These are phyloP conservation scores for Melanotus villosus DNA, from an alignment of 2,888 invertebrate genomes.

Conservation along the genomic window DNA sequence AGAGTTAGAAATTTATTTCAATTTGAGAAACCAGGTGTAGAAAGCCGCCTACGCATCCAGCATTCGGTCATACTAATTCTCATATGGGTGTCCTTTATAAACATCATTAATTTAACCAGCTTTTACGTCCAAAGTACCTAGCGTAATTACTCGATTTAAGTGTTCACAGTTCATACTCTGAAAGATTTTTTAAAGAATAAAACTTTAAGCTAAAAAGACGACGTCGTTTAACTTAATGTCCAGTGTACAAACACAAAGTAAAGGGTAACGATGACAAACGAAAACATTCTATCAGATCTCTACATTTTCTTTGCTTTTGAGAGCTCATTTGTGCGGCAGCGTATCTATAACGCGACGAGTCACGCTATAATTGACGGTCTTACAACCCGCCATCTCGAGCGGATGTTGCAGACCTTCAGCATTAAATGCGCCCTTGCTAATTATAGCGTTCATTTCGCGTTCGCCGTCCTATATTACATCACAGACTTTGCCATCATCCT, in stretches of 20 bases:
- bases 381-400: constrained; percentile 23
- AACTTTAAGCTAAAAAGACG: too few species aligned
- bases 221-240: too few species aligned
- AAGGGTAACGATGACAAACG: not conserved
- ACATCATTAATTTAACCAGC: too few species aligned
- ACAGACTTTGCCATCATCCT: constrained; percentile 21
- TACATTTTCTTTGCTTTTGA: constrained; percentile 14
- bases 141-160: too few species aligned
- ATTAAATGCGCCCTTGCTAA: constrained; percentile 31
- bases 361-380: constrained; percentile 31
- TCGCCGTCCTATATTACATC: constrained; percentile 14
- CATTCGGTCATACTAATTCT: too few species aligned
- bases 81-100: too few species aligned
- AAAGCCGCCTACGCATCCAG: too few species aligned
- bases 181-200: too few species aligned
- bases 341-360: constrained; percentile 26
- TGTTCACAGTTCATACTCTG: too few species aligned
- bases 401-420: constrained; percentile 31
- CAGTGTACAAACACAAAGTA: not conserved
- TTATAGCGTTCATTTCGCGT: constrained; percentile 25
- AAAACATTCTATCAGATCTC: constrained; percentile 15
- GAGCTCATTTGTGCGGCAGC: constrained; percentile 8
- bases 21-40: too few species aligned
- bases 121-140: too few species aligned
- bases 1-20: too few species aligned